phyloP scores from a whole-genome alignment of 2,797 vertebrate species.

The Coracias cyanogaster region DNA sequence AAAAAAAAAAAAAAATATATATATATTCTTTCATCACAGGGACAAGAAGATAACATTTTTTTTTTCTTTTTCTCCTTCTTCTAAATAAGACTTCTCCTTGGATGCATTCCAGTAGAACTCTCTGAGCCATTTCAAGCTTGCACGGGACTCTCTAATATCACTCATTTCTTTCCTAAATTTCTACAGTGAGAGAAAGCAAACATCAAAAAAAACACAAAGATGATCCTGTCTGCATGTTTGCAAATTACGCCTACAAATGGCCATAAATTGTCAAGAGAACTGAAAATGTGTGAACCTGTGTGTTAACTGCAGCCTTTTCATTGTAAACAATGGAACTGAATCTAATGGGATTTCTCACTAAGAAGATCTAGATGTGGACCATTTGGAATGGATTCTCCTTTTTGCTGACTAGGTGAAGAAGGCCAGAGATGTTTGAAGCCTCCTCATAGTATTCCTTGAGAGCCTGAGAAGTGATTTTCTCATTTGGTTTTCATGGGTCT shows the following conservation, averaged over 20 bases:
- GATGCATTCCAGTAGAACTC: neutral
- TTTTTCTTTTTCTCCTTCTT: neutral
- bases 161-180: neutral
- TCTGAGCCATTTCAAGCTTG: neutral
- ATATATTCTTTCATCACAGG: neutral
- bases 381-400: neutral
- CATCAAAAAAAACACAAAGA: neutral
- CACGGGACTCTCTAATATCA: neutral
- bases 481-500: neutral
- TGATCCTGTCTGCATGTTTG: neutral
- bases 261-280: neutral
- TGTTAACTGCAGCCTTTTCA: neutral
- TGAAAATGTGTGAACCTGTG: neutral
- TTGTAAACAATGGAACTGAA: neutral
- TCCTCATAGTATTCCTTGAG: neutral
- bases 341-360: neutral
- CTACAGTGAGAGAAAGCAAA: neutral
- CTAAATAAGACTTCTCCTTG: neutral
- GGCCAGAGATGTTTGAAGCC: neutral
- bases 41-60: neutral
- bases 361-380: neutral
- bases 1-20: neutral
- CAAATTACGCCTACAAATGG: neutral
- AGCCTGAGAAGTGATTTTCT: neutral
- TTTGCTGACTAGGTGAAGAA: neutral